These are phyloP conservation scores for Drosophila saltans DNA, from an alignment of 1,140 invertebrate genomes.

Conservation along the genomic window DNA sequence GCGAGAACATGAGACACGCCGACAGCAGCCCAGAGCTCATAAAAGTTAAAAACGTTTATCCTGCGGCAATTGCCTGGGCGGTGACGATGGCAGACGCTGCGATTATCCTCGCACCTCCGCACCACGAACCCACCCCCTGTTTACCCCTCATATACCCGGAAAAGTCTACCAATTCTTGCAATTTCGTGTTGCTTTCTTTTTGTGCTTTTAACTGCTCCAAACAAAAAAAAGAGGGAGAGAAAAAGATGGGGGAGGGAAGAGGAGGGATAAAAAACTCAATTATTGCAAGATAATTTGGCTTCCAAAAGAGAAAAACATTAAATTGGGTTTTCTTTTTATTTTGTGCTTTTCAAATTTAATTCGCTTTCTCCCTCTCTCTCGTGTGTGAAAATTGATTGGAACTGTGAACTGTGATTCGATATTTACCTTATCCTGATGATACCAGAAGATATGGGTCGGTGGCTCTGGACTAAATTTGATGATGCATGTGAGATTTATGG, in stretches of 20 bases:
- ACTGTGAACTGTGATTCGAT: slow-evolving; percentile 26
- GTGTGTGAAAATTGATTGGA: slow-evolving; percentile 51
- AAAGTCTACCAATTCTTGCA: no score
- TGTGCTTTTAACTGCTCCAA: slow-evolving; percentile 51
- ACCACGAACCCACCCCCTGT: background rate
- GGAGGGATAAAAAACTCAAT: slow-evolving; percentile 62
- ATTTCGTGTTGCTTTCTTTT: slow-evolving; percentile 6
- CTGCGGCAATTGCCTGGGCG: slow-evolving; percentile 69
- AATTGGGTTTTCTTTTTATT: slow-evolving; percentile 43
- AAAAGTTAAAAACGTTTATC: slow-evolving; percentile 80
- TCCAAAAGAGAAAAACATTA: slow-evolving; percentile 56
- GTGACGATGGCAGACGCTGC: slow-evolving; percentile 29
- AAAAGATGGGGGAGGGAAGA: background rate
- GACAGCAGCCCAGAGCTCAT: slow-evolving; percentile 53
- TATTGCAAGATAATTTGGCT: slow-evolving; percentile 75
- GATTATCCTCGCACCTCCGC: background rate
- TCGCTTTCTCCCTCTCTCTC: background rate
- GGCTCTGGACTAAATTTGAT: slow-evolving; percentile 95
- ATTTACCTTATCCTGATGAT: slow-evolving; percentile 94
- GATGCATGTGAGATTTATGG: slow-evolving; percentile 95
- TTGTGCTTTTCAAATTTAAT: background rate
- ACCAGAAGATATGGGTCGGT: slow-evolving; percentile 96
- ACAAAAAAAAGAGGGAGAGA: background rate
- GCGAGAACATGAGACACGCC: slow-evolving; percentile 33
- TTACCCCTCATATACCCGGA: background rate